phyloP scores from a whole-genome alignment of 2,113 vertebrate species.

The Prunella himalayana region DNA sequence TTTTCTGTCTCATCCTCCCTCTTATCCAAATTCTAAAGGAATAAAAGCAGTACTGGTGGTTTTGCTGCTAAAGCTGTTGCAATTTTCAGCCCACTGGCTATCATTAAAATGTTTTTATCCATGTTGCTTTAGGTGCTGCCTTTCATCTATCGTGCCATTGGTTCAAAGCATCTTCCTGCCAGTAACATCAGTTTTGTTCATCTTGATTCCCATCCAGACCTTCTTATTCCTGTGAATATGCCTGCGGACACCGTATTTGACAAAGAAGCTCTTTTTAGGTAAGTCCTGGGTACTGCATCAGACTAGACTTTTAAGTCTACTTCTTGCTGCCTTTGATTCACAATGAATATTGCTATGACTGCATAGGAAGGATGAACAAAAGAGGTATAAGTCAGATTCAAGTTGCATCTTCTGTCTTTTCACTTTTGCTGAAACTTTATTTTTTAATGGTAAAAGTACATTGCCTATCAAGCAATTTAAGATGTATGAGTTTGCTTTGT shows the following conservation, averaged over 20 bases:
- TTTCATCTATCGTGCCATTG: slow-evolving; percentile 93
- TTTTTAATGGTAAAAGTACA: not conserved
- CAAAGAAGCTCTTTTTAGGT: slow-evolving; percentile 91
- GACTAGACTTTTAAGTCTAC: not conserved
- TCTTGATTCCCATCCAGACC: slow-evolving; percentile 95
- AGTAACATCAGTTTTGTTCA: slow-evolving; percentile 86
- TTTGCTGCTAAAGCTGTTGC: not conserved
- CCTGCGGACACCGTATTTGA: slow-evolving; percentile 90
- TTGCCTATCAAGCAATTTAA: not conserved
- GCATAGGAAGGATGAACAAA: rapidly evolving
- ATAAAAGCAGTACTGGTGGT: not conserved
- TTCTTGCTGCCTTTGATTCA: not conserved
- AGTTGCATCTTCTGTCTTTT: not conserved
- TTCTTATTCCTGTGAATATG: slow-evolving; percentile 97
- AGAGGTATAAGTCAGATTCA: not conserved
- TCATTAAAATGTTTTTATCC: not conserved
- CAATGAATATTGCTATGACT: not conserved
- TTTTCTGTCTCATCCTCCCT: not conserved
- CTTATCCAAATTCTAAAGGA: not conserved
- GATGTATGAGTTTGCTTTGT: not conserved
- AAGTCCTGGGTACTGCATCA: not conserved
- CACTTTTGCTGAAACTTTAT: not conserved
- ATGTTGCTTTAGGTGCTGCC: slow-evolving; percentile 79
- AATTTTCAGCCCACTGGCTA: not conserved
- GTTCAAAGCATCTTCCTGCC: slow-evolving; percentile 87